These are phyloP conservation scores for Sarotherodon lohbergeri DNA, from an alignment of 2,113 vertebrate species.

Conservation along the genomic window DNA sequence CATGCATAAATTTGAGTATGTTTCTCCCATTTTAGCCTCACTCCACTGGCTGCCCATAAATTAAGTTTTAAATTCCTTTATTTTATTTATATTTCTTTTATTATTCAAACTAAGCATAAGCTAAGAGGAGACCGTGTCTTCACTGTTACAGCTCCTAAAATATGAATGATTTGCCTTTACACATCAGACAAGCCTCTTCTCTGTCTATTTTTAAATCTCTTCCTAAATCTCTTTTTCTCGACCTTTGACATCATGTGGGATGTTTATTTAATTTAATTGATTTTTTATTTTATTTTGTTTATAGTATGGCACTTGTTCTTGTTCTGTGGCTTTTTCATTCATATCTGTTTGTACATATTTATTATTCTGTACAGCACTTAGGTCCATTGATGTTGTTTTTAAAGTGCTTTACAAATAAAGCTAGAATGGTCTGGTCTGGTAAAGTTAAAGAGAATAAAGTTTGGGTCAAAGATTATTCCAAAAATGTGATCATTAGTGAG, in stretches of 20 bases:
- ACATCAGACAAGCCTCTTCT: neutral
- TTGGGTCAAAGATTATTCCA: neutral
- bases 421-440: neutral
- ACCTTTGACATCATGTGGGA: neutral
- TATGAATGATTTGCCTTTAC: neutral
- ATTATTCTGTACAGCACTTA: neutral
- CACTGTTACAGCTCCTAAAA: neutral
- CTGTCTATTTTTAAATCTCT: neutral
- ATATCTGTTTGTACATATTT: neutral
- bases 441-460: neutral
- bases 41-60: neutral
- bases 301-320: neutral
- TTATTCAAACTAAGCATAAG: neutral
- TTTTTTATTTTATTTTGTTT: neutral
- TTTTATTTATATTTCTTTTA: neutral
- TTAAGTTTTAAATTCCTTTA: neutral
- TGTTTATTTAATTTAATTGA: accelerated
- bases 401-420: neutral
- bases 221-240: accelerated
- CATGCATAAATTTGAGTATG: accelerated
- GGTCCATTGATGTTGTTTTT: neutral
- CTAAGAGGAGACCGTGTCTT: neutral
- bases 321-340: neutral
- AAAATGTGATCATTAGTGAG: neutral
- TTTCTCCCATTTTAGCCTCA: neutral